Percentiles rank a stretch among this genome's conserved stretches.
Evolutionary conservation across 2,888 invertebrate species (phyloP).

Genomic region (Falcaria lacertinaria): DNA sequence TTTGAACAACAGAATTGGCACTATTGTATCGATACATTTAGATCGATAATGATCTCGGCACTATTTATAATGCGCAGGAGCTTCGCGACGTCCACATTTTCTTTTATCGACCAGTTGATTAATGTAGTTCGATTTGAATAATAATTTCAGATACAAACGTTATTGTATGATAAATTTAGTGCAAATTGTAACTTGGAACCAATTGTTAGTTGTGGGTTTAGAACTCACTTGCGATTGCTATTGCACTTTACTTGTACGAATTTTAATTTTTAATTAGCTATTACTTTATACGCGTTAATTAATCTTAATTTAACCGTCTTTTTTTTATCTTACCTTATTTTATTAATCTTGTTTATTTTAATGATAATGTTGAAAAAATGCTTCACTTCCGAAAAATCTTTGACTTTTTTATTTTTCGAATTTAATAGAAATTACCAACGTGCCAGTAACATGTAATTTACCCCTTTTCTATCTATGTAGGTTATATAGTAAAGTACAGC

Average conservation of each 20-base stretch:
- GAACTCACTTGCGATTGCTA: conserved; percentile 24
- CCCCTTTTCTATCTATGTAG: no score
- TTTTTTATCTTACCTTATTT: no score
- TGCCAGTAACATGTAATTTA: no score
- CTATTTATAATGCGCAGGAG: conserved; percentile 56
- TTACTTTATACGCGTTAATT: not conserved
- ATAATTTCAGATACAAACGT: conserved; percentile 77
- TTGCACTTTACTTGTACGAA: conserved; percentile 2
- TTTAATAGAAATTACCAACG: no score
- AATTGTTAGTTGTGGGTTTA: conserved; percentile 40
- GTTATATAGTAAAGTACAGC: not conserved
- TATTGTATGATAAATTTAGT: conserved; percentile 80
- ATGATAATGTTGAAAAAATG: no score
- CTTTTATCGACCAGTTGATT: conserved; percentile 78
- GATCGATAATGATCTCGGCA: conserved; percentile 20
- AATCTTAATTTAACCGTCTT: no score
- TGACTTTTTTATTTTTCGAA: no score
- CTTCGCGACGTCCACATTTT: conserved; percentile 66
- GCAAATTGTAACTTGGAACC: conserved; percentile 73
- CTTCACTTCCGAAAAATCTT: no score
- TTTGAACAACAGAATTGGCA: no score
- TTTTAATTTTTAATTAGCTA: not conserved
- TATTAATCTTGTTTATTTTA: no score
- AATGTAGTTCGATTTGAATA: conserved; percentile 78
- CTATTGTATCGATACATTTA: conserved; percentile 17